Evolutionary conservation across 2,888 invertebrate species (phyloP).

Genomic region (Crepidodera aurea): DNA sequence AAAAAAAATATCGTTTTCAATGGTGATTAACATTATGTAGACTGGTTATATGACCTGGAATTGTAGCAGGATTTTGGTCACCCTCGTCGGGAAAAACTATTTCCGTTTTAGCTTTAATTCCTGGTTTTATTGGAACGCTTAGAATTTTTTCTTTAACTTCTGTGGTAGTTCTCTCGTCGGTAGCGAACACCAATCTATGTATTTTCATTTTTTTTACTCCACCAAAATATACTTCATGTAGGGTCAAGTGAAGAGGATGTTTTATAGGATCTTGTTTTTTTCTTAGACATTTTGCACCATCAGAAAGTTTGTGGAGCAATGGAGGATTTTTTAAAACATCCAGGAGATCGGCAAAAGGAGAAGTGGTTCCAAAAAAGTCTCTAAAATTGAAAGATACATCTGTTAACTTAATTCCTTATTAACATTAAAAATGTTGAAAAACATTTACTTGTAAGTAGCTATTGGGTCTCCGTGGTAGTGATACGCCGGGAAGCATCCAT

Average conservation of each 20-base stretch:
- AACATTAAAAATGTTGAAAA: neutral
- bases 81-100: slow-evolving; percentile 81
- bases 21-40: too few species aligned
- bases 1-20: too few species aligned
- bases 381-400: slow-evolving; percentile 49
- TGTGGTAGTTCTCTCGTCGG: slow-evolving; percentile 68
- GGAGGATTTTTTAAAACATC: slow-evolving; percentile 72
- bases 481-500: slow-evolving; percentile 75
- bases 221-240: slow-evolving; percentile 75
- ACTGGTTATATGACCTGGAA: slow-evolving; percentile 64
- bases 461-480: slow-evolving; percentile 83
- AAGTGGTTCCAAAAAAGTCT: slow-evolving; percentile 83
- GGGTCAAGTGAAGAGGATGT: slow-evolving; percentile 66
- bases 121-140: slow-evolving; percentile 77
- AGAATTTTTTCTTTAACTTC: slow-evolving; percentile 77
- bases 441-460: slow-evolving; percentile 70
- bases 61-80: slow-evolving; percentile 77
- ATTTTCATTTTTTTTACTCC: slow-evolving; percentile 87
- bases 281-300: slow-evolving; percentile 68
- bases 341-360: slow-evolving; percentile 81
- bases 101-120: slow-evolving; percentile 76
- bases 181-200: slow-evolving; percentile 73
- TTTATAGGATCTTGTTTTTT: slow-evolving; percentile 69
- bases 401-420: neutral
- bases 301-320: slow-evolving; percentile 68